Conservation (phyloP, 2,888 invertebrate genomes). For the Phengaris arion region DNA sequence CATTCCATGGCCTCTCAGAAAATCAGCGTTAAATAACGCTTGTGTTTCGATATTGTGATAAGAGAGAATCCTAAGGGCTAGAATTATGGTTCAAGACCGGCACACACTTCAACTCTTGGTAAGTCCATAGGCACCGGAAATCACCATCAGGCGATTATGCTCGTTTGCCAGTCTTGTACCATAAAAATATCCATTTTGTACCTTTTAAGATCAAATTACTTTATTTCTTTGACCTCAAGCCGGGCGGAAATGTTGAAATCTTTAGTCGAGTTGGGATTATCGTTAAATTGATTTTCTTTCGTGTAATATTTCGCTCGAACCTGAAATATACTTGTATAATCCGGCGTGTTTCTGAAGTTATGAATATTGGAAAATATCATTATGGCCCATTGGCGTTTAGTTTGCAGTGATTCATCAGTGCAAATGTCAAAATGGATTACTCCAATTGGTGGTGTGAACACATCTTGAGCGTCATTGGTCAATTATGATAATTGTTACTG, state of each 20-base stretch:
- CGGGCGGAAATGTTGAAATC: conserved; percentile 30
- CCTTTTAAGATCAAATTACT: conserved; percentile 25
- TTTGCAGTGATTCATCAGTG: too few species aligned
- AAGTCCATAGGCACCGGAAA: too few species aligned
- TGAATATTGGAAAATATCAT: conserved; percentile 5
- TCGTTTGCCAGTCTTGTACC: neutral
- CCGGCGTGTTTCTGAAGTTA: neutral
- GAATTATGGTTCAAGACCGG: too few species aligned
- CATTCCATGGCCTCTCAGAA: too few species aligned
- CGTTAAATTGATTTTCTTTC: conserved; percentile 35
- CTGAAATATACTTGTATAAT: neutral
- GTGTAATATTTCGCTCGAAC: conserved; percentile 32
- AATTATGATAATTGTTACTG: too few species aligned
- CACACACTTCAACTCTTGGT: too few species aligned
- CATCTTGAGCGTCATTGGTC: too few species aligned
- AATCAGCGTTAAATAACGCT: too few species aligned
- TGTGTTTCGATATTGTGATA: too few species aligned
- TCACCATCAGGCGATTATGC: neutral
- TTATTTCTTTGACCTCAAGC: conserved; percentile 26
- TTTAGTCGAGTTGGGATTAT: conserved; percentile 30
- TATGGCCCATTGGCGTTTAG: neutral
- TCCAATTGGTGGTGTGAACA: too few species aligned
- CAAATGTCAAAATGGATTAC: too few species aligned
- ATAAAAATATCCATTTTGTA: conserved; percentile 23
- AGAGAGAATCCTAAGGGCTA: too few species aligned